Conservation (phyloP, 2,797 vertebrate species). For the Potorous gilbertii region DNA sequence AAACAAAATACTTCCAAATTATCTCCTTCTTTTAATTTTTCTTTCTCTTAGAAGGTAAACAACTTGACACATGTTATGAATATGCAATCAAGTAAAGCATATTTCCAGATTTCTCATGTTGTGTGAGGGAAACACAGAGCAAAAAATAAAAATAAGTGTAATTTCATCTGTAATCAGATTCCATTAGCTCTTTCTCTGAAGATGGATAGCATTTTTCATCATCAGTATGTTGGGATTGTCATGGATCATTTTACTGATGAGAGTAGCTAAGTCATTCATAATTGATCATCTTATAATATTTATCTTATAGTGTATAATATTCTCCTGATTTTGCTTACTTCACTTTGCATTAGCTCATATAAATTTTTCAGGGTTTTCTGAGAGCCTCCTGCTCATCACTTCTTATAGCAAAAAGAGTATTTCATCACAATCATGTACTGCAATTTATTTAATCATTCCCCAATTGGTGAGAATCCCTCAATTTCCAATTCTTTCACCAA, state of each 20-base stretch:
- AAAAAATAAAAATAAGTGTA: not conserved
- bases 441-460: not conserved
- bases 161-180: not conserved
- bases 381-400: not conserved
- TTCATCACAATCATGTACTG: not conserved
- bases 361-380: not conserved
- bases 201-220: not conserved
- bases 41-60: not conserved
- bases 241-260: not conserved
- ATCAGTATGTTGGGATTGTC: not conserved
- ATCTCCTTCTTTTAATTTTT: not conserved
- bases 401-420: not conserved
- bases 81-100: not conserved
- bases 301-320: not conserved
- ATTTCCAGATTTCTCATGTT: not conserved
- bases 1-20: not conserved
- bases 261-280: not conserved
- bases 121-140: no score
- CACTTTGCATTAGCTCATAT: not conserved
- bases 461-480: not conserved
- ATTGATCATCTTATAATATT: not conserved
- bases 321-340: not conserved
- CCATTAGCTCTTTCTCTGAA: not conserved
- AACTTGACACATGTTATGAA: not conserved
- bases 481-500: not conserved